Percentiles rank a stretch among this genome's conserved stretches.
phyloP scores from a whole-genome alignment of 2,113 vertebrate genomes.

The Oceanodroma tethys region DNA sequence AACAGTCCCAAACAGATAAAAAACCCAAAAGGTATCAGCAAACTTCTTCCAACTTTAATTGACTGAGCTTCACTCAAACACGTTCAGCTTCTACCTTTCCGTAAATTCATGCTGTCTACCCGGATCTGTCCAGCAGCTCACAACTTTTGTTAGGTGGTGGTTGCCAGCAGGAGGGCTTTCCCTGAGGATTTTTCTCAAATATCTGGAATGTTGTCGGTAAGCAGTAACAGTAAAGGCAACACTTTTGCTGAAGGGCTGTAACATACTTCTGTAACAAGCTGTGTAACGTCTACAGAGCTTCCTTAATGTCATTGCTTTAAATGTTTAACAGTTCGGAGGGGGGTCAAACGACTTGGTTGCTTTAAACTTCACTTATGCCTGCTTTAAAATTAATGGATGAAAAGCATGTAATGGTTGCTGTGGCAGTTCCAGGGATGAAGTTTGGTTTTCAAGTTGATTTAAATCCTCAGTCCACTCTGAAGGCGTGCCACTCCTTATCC shows the following conservation, averaged over 20 bases:
- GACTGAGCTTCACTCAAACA: accelerated
- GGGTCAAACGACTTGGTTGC: neutral
- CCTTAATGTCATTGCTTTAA: neutral
- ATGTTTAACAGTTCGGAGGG: neutral
- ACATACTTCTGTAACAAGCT: accelerated
- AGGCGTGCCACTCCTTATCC: neutral
- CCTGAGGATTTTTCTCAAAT: no score
- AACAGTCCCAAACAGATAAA: neutral
- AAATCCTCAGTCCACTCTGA: neutral
- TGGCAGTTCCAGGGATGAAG: neutral
- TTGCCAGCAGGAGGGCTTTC: neutral
- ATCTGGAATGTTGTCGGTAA: neutral
- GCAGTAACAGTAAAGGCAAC: accelerated
- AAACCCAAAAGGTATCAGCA: neutral
- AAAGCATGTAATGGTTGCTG: neutral
- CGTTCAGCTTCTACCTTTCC: accelerated
- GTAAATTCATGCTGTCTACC: accelerated
- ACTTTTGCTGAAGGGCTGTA: neutral
- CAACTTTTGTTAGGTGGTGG: accelerated
- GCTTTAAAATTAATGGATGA: accelerated
- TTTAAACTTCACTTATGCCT: neutral
- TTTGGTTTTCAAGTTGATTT: neutral
- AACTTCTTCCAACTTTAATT: neutral
- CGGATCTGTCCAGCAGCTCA: accelerated
- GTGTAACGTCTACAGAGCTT: accelerated